phyloP scores from a whole-genome alignment of 2,888 invertebrate species.

The Metallyticus violacea region DNA sequence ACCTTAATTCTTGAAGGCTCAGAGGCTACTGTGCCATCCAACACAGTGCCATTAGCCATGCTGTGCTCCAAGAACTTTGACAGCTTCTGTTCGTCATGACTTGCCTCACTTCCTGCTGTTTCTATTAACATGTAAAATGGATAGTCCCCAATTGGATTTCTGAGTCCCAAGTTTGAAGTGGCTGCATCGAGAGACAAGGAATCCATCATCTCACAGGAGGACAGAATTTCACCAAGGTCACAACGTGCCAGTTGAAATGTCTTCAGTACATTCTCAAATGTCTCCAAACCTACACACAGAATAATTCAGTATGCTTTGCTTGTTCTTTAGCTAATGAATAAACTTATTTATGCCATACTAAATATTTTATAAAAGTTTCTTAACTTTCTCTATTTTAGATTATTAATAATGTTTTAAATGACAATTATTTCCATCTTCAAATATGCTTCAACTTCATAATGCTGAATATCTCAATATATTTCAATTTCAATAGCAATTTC shows the following conservation, averaged over 20 bases:
- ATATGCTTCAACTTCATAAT: no score
- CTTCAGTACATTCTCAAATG: slow-evolving; percentile 74
- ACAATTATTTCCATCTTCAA: no score
- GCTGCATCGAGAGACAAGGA: slow-evolving; percentile 65
- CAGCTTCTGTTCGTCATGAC: slow-evolving; percentile 87
- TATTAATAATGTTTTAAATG: no score
- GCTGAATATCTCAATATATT: no score
- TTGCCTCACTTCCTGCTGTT: slow-evolving; percentile 79
- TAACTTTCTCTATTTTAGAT: no score
- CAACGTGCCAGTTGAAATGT: slow-evolving; percentile 71
- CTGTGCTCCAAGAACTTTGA: slow-evolving; percentile 70
- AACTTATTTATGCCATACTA: no score
- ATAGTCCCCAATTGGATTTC: slow-evolving; percentile 48
- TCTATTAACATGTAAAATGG: slow-evolving; percentile 86
- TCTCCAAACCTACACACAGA: slow-evolving; percentile 60
- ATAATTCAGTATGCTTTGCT: slow-evolving; percentile 7
- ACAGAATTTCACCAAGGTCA: slow-evolving; percentile 83
- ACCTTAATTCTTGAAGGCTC: slow-evolving; percentile 80
- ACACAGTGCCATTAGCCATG: slow-evolving; percentile 67
- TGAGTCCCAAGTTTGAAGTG: slow-evolving; percentile 57
- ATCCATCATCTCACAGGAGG: slow-evolving; percentile 96
- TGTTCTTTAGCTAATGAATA: neutral
- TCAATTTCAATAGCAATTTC: no score
- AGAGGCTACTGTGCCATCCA: slow-evolving; percentile 82
- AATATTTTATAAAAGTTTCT: no score